phyloP scores from a whole-genome alignment of 2,113 vertebrate genomes.

The Aramus guarauna region DNA sequence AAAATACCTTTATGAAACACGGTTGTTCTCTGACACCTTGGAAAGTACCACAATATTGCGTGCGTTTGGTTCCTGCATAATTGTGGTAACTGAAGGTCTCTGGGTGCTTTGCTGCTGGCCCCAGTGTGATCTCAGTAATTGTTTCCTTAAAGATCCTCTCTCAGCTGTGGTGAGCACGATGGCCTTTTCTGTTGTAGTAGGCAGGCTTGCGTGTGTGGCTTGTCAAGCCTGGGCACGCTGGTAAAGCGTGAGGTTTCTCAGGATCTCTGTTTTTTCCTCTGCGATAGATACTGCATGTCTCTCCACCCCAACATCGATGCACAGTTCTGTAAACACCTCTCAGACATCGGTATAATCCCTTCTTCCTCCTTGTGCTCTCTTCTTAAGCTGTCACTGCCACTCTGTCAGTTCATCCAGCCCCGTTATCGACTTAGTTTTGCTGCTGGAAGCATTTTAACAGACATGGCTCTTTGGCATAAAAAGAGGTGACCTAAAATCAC shows the following conservation, averaged over 20 bases:
- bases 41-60: accelerated
- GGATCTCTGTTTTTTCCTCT: not conserved
- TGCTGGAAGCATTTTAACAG: not conserved
- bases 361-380: not conserved
- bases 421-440: not conserved
- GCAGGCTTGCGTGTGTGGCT: too few relatives aligned
- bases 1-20: not conserved
- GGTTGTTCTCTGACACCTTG: not conserved
- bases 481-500: not conserved
- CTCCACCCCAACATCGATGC: not conserved
- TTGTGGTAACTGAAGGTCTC: too few relatives aligned
- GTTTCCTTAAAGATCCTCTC: not conserved
- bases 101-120: not conserved
- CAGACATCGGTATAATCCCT: not conserved
- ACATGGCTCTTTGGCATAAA: not conserved
- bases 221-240: not conserved
- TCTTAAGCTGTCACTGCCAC: not conserved
- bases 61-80: not conserved
- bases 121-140: not conserved
- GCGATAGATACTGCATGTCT: not conserved
- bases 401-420: not conserved
- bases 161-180: accelerated
- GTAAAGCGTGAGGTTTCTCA: not conserved
- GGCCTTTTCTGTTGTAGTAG: not conserved
- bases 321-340: not conserved